These are phyloP conservation scores for Drosophila kuntzei DNA, from an alignment of 2,888 invertebrate genomes.

Conservation along the genomic window DNA sequence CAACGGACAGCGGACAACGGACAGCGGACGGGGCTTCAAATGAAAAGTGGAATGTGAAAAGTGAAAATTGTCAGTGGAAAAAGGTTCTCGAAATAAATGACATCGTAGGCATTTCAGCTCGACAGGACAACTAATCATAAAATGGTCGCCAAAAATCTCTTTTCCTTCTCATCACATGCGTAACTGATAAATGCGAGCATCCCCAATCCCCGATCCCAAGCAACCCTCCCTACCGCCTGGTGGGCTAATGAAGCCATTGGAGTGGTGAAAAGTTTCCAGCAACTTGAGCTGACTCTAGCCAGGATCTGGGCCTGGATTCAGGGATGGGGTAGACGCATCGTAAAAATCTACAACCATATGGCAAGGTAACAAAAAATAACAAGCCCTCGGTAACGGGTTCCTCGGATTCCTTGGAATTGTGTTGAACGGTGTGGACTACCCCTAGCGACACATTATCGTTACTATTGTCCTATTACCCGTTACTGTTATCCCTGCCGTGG, in stretches of 20 bases:
- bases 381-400: constrained; percentile 55
- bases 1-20: not conserved
- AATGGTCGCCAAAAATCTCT: constrained; percentile 35
- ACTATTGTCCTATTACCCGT: constrained; percentile 31
- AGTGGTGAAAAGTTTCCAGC: constrained; percentile 33
- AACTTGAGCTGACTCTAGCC: constrained; percentile 25
- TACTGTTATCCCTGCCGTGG: constrained; percentile 23
- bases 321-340: constrained; percentile 37
- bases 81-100: constrained; percentile 72
- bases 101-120: constrained; percentile 25
- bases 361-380: constrained; percentile 80
- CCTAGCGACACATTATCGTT: constrained; percentile 44
- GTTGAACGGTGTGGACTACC: constrained; percentile 35
- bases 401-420: constrained; percentile 18
- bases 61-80: constrained; percentile 51
- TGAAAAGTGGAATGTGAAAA: constrained; percentile 29
- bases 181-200: constrained; percentile 43
- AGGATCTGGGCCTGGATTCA: not conserved
- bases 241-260: constrained; percentile 50
- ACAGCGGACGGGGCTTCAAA: constrained; percentile 7
- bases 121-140: constrained; percentile 66
- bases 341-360: constrained; percentile 79
- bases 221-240: not conserved
- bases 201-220: not conserved
- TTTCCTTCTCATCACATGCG: constrained; percentile 17